Conservation (phyloP, 2,113 vertebrate species). For the Mus pahari region DNA sequence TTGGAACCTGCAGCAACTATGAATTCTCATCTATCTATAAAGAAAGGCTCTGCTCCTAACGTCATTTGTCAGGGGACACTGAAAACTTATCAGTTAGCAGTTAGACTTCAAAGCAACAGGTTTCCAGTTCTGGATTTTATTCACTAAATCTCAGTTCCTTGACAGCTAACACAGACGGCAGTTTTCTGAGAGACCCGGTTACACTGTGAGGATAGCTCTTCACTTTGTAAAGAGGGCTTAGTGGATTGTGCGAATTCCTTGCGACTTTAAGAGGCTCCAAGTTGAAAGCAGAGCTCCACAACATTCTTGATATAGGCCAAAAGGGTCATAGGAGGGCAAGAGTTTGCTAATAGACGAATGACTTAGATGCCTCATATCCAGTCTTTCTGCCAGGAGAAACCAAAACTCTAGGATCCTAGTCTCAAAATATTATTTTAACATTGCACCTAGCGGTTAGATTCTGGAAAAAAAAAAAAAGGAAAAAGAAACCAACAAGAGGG, state of each 20-base stretch:
- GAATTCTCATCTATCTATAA: constrained; percentile 74
- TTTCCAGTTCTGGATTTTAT: constrained; percentile 65
- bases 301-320: not conserved
- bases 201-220: constrained; percentile 40
- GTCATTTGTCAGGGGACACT: constrained; percentile 42
- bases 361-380: not conserved
- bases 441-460: not conserved
- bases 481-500: not conserved
- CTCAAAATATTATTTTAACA: not conserved
- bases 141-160: constrained; percentile 59
- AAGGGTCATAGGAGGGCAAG: not conserved
- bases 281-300: not conserved
- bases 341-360: not conserved
- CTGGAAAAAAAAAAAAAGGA: not conserved
- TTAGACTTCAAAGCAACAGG: constrained; percentile 67
- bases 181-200: constrained; percentile 55
- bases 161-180: constrained; percentile 61
- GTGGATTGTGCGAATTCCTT: not conserved
- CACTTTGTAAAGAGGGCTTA: not conserved
- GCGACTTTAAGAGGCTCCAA: not conserved
- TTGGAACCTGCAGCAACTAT: constrained; percentile 74
- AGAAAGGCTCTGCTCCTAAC: constrained; percentile 69
- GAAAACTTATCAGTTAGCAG: constrained; percentile 70
- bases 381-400: not conserved
- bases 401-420: not conserved